Percentiles rank a stretch among this genome's conserved stretches.
These are phyloP conservation scores for Ceratothoa steindachneri DNA, from an alignment of 2,888 invertebrate genomes.

Conservation along the genomic window DNA sequence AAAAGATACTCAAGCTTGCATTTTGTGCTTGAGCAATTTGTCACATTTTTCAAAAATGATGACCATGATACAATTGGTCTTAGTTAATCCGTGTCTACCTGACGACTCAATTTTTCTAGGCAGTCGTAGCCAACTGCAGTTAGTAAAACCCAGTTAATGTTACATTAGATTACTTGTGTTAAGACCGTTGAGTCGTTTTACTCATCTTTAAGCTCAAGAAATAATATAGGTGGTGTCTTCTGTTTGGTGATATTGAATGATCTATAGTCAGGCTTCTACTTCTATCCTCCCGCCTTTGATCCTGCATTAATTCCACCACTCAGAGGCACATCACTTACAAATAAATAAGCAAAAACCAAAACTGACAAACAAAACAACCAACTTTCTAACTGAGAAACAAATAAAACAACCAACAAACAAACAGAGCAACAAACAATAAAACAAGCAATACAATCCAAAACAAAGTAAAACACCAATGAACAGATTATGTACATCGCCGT, in stretches of 20 bases:
- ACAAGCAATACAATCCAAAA: no score
- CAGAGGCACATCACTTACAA: no score
- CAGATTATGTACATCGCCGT: no score
- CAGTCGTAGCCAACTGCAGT: not conserved
- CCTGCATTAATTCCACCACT: no score
- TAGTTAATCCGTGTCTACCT: not conserved
- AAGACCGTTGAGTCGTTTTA: not conserved
- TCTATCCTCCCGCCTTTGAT: no score
- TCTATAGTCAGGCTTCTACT: conserved; percentile 11
- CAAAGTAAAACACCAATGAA: no score
- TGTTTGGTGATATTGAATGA: conserved; percentile 11
- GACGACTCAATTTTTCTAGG: not conserved
- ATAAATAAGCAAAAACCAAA: no score
- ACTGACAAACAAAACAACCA: no score
- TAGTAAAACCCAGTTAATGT: conserved; percentile 10
- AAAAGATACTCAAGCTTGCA: not conserved
- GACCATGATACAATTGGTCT: conserved; percentile 9
- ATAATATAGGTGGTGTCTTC: not conserved
- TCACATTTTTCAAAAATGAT: conserved; percentile 16
- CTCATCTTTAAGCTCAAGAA: not conserved
- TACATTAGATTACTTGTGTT: not conserved
- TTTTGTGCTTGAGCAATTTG: not conserved
- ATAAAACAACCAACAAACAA: no score
- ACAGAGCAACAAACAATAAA: no score
- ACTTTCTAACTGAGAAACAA: no score